Base-by-base conservation (phyloP, 2,797 vertebrate species). In the Brotula barbata region DNA sequence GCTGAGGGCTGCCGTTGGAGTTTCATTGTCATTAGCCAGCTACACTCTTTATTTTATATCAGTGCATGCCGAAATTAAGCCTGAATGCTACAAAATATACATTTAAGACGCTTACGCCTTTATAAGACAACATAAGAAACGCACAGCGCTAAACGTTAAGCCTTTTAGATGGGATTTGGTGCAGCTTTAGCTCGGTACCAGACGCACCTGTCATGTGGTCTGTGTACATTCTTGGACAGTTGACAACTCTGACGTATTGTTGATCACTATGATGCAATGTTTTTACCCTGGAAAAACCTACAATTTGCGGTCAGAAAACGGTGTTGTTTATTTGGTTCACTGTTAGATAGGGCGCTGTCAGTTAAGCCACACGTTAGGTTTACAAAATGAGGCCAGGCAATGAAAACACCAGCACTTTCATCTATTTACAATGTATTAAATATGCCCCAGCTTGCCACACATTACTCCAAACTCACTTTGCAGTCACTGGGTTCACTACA, bases 171-270 rank as follows among this genome's bases (percentile, higher is more conserved):
- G 7, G 15, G 22, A 22, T 60, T 57, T 17, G 21, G 20, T n/a
- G 17, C 4, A 22, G 47, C 9, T 33, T 33, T 11, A 33, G 28
- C 7, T 49, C 20, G 37, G 23, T 20, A 14, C 13, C 2, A n/a
- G 14, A 17, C 34, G 31, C 6, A 15, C 21, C 31, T 7, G 1
- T 65, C 68, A 34, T 37, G 57, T 58, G 33, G 21, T 39, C 0
- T 20, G 7, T 3, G 20, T 19, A 21, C 5, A 1, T 36, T 62
- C 1, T 57, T 64, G 58, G 43, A 71, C 64, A 72, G 62, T 73
- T 71, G 25, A 47, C 52, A 71, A 51, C 42, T 60, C 56, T 66
- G 33, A 64, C 47, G 28, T 52, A 44, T 54, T 48, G 46, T 55
- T 25, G 46, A 52, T 25, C 20, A 39, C n/a, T 22, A 21, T n/a